Evolutionary conservation across 2,888 invertebrate genomes (phyloP).

Genomic region (Salticus scenicus): DNA sequence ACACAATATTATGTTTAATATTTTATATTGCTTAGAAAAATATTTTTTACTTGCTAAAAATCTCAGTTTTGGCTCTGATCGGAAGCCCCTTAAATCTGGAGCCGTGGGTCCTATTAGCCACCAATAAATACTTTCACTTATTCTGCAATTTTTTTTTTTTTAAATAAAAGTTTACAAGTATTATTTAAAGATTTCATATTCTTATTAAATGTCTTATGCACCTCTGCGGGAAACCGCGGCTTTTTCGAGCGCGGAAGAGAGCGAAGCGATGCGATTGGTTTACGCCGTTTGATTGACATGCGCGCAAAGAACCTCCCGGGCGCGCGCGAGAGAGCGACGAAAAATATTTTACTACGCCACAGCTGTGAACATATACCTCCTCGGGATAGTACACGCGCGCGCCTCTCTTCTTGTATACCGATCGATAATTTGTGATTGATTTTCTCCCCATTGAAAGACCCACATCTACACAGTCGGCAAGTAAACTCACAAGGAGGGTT

Average conservation of each 20-base stretch:
- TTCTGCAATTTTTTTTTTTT: too few species aligned
- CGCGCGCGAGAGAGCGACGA: conserved; percentile 19
- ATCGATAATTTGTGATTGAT: conserved; percentile 64
- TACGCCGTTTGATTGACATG: conserved; percentile 55
- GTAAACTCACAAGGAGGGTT: conserved; percentile 41
- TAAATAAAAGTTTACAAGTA: too few species aligned
- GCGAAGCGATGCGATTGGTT: conserved; percentile 40
- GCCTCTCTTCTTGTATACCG: conserved; percentile 34
- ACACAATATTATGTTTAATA: too few species aligned
- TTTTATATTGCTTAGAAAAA: too few species aligned
- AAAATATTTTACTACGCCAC: conserved; percentile 70
- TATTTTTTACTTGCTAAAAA: too few species aligned
- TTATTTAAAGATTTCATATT: too few species aligned
- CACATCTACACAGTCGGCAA: conserved; percentile 59
- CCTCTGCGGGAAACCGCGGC: conserved; percentile 35
- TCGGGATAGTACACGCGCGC: conserved; percentile 40
- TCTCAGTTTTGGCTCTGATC: too few species aligned
- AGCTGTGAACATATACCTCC: conserved; percentile 68
- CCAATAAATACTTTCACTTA: too few species aligned
- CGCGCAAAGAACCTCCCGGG: conserved; percentile 44
- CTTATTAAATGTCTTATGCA: too few species aligned
- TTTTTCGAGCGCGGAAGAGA: conserved; percentile 35
- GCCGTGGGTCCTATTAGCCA: too few species aligned
- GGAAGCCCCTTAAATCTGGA: too few species aligned
- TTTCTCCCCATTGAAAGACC: conserved; percentile 60